Base-by-base conservation (phyloP, 2,797 vertebrate genomes). In the Zenarchopterus dispar region DNA sequence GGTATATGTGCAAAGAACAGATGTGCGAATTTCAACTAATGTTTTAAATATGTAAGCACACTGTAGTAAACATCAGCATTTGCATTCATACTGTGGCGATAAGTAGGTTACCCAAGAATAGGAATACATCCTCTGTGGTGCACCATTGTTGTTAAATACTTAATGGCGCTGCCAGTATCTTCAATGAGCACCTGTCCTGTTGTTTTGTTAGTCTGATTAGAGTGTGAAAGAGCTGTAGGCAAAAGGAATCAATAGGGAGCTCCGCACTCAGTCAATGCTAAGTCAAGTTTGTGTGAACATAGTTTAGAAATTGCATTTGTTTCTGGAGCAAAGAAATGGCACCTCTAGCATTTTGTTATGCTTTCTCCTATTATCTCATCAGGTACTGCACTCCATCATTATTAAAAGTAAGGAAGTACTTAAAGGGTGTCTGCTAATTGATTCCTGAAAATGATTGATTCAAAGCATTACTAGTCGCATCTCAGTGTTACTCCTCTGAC, bases 121-220 rank as follows among this genome's bases (percentile, higher is more conserved):
- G 80, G 76, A 87, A 87, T 78, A 77, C 78, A 85, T 84, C 80
- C 76, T 86, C 85, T 81, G 84, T 24, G 82, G 86, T 82, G 76
- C 70, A 80, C 82, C 76, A 86, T 90, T 89, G 80, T 87, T 87
- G 84, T 85, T 90, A 89, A 90, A 91, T 90, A 91, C 88, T 90
- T 90, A 91, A 91, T 89, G 82, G 82, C 73, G 73, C 86, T 82
- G 88, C 78, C 82, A 90, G 89, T 91, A 91, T 91, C 89, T 90
- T 92, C 87, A 90, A 89, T 83, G 76, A 84, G 84, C 86, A 90
- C 86, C 85, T 89, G 89, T 90, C 84, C 78, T 52, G 64, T 88
- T 90, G 89, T 90, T 91, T 90, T 89, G 84, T 89, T 87, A 80
- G 84, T 87, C 81, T 89, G 91, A 91, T 89, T 90, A 87, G 67